phyloP scores from a whole-genome alignment of 2,888 invertebrate species.

The Scaptomyza polygonia region DNA sequence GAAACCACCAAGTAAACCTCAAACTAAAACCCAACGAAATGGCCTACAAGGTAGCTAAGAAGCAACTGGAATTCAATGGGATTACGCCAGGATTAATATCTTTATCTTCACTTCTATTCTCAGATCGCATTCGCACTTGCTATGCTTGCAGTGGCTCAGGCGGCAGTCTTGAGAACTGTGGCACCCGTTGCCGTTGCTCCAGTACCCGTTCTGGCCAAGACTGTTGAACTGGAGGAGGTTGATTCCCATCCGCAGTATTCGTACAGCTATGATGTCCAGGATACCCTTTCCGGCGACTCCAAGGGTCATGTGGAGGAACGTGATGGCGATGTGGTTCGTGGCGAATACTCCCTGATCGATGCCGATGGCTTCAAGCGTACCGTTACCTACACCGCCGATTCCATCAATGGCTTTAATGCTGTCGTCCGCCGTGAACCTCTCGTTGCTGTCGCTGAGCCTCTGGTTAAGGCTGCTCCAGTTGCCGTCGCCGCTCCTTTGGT shows the following conservation, averaged over 20 bases:
- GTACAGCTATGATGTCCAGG: constrained; percentile 82
- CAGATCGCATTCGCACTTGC: constrained; percentile 62
- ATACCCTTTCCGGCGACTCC: constrained; percentile 82
- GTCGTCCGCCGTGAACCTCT: constrained; percentile 81
- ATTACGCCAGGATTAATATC: constrained; percentile 28
- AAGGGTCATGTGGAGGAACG: constrained; percentile 83
- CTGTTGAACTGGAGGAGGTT: constrained; percentile 66
- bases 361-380: constrained; percentile 82
- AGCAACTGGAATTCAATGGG: neutral
- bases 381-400: constrained; percentile 82
- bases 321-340: constrained; percentile 83
- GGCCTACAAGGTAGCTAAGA: constrained; percentile 71
- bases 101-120: neutral
- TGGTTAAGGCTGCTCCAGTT: constrained; percentile 73
- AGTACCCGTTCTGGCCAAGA: constrained; percentile 61
- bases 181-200: constrained; percentile 67
- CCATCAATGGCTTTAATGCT: constrained; percentile 82
- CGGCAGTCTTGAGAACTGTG: constrained; percentile 67
- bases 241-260: constrained; percentile 82
- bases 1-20: constrained; percentile 57
- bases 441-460: constrained; percentile 59
- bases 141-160: constrained; percentile 67
- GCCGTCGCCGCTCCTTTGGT: constrained; percentile 64
- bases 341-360: constrained; percentile 83
- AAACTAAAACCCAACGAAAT: constrained; percentile 54